Percentiles rank a stretch among this genome's conserved stretches.
Evolutionary conservation across 1,140 invertebrate genomes (phyloP).

Genomic region (Acromyrmex heyeri): DNA sequence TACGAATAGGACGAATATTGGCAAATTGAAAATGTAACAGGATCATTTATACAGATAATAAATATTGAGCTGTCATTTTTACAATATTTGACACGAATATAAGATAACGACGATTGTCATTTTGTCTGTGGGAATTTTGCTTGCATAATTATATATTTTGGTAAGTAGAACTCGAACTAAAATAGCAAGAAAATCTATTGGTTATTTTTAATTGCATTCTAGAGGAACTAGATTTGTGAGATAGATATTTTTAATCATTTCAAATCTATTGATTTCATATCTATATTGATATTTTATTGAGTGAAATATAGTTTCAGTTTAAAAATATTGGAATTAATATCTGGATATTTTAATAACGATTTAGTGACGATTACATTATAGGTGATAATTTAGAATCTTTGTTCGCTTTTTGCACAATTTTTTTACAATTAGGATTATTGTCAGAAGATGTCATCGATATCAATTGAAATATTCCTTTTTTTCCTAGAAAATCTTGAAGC

Average conservation of each 20-base stretch:
- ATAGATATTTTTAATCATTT: neutral
- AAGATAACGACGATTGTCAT: neutral
- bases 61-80: neutral
- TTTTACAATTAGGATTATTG: neutral
- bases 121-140: neutral
- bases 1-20: constrained; percentile 7
- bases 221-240: neutral
- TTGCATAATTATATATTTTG: neutral
- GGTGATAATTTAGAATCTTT: neutral
- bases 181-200: neutral
- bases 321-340: constrained; percentile 1
- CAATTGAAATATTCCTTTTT: neutral
- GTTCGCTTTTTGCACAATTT: neutral
- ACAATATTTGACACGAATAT: neutral
- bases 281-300: neutral
- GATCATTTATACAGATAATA: neutral
- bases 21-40: constrained; percentile 14
- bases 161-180: constrained; percentile 2
- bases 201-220: neutral
- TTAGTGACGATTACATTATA: neutral
- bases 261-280: neutral
- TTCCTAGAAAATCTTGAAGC: constrained; percentile 6
- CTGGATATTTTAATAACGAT: neutral
- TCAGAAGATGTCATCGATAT: neutral
- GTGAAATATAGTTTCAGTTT: neutral